A percentile compares a stretch with the other conserved stretches of the same genome.
phyloP scores from a whole-genome alignment of 2,888 invertebrate genomes.

The Tachina grossa region DNA sequence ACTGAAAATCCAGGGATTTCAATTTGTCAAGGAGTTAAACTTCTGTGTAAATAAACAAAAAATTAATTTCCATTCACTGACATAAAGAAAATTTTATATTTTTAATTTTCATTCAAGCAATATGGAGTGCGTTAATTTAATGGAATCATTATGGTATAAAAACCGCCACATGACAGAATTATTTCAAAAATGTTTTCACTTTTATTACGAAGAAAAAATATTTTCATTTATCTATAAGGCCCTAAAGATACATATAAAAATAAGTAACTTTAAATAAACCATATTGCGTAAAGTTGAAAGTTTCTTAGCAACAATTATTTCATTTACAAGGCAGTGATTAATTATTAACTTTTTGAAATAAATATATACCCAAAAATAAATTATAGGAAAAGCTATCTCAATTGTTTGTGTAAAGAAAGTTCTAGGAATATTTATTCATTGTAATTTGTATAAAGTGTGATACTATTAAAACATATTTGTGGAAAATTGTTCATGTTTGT shows the following conservation, averaged over 20 bases:
- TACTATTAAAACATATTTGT: too few relatives aligned
- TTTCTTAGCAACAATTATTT: too few relatives aligned
- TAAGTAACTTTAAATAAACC: too few relatives aligned
- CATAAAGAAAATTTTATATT: neutral
- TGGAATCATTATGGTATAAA: slow-evolving; percentile 17
- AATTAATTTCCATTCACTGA: slow-evolving; percentile 30
- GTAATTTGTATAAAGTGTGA: too few relatives aligned
- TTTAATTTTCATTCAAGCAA: slow-evolving; percentile 8
- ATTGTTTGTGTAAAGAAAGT: too few relatives aligned
- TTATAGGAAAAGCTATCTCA: too few relatives aligned
- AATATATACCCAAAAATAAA: too few relatives aligned
- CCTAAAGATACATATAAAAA: neutral
- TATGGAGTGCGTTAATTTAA: slow-evolving; percentile 8
- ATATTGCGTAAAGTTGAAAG: too few relatives aligned
- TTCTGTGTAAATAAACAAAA: slow-evolving; percentile 15
- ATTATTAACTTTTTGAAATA: too few relatives aligned
- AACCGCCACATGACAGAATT: slow-evolving; percentile 1
- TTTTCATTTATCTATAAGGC: neutral
- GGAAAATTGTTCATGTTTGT: too few relatives aligned
- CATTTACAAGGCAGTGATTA: neutral
- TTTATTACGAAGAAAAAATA: neutral
- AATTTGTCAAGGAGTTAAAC: slow-evolving; percentile 37
- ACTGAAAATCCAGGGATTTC: slow-evolving; percentile 39
- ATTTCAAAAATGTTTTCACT: neutral
- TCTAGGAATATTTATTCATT: too few relatives aligned